Conservation (phyloP, 2,797 vertebrate species). For the Acanthurus tractus region DNA sequence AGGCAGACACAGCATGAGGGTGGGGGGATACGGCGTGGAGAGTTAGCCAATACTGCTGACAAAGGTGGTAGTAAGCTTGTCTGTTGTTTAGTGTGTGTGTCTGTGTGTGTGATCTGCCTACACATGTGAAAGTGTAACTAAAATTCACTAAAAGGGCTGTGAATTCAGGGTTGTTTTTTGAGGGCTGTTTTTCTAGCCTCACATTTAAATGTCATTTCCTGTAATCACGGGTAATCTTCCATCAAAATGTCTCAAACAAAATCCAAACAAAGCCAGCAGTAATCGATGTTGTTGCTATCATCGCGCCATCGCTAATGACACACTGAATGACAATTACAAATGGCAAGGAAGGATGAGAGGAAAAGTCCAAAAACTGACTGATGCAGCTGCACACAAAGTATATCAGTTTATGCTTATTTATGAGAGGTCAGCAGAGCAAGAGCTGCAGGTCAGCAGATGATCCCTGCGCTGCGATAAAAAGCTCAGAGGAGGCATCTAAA, state of each 20-base stretch:
- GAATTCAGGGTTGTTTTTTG: conserved; percentile 35
- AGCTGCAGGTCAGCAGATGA: conserved; percentile 29
- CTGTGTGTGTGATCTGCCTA: conserved; percentile 35
- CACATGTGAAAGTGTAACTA: conserved; percentile 39
- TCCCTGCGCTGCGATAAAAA: neutral
- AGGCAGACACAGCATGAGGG: conserved; percentile 65
- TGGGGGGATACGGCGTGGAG: conserved; percentile 43
- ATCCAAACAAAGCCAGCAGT: conserved; percentile 48
- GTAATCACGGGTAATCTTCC: conserved; percentile 49
- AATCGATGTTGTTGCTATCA: conserved; percentile 17
- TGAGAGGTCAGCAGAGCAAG: conserved; percentile 25
- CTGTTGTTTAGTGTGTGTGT: conserved; percentile 42
- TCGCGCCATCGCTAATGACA: conserved; percentile 18
- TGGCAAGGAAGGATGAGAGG: conserved; percentile 13
- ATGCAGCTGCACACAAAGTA: conserved; percentile 29
- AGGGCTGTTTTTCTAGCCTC: conserved; percentile 30
- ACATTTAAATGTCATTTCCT: conserved; percentile 49
- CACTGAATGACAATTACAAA: conserved; percentile 37
- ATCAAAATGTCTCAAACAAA: conserved; percentile 52
- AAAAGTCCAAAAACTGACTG: neutral
- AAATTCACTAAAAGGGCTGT: conserved; percentile 40
- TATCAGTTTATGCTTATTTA: conserved; percentile 10
- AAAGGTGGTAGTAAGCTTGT: conserved; percentile 67
- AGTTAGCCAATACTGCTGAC: conserved; percentile 80
- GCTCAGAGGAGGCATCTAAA: neutral